Evolutionary conservation across 2,113 vertebrate genomes (phyloP).

Genomic region (Spea bombifrons): DNA sequence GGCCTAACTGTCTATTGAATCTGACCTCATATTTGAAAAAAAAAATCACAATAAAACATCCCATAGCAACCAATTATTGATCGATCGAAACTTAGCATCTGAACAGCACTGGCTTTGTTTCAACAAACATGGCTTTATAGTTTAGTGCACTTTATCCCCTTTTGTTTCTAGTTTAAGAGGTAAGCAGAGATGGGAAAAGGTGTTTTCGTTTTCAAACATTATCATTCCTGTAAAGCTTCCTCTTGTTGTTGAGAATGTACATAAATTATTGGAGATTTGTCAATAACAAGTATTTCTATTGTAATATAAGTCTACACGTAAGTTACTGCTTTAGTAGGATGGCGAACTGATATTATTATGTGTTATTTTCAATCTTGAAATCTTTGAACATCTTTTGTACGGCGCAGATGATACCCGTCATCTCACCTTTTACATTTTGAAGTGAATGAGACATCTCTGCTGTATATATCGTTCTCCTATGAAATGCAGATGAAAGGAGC

Average conservation of each 20-base stretch:
- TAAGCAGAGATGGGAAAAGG: too few relatives aligned
- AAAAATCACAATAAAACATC: too few relatives aligned
- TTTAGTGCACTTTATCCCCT: too few relatives aligned
- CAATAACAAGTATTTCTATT: constrained; percentile 28
- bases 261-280: neutral
- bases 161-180: too few relatives aligned
- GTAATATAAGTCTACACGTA: constrained; percentile 9
- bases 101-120: too few relatives aligned
- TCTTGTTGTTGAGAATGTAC: constrained; percentile 10
- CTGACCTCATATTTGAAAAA: too few relatives aligned
- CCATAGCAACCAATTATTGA: too few relatives aligned
- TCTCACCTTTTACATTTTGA: constrained; percentile 36
- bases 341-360: constrained; percentile 18
- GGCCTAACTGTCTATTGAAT: too few relatives aligned
- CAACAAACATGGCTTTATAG: too few relatives aligned
- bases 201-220: too few relatives aligned
- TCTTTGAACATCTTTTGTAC: constrained; percentile 16
- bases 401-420: constrained; percentile 30
- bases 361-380: constrained; percentile 22
- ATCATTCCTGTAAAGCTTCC: neutral
- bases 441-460: constrained; percentile 40
- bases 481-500: constrained; percentile 36
- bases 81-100: too few relatives aligned
- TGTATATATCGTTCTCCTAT: constrained; percentile 41
- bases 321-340: constrained; percentile 12